Evolutionary conservation across 1,140 invertebrate genomes (phyloP).

Genomic region (Eubasilissa regina): DNA sequence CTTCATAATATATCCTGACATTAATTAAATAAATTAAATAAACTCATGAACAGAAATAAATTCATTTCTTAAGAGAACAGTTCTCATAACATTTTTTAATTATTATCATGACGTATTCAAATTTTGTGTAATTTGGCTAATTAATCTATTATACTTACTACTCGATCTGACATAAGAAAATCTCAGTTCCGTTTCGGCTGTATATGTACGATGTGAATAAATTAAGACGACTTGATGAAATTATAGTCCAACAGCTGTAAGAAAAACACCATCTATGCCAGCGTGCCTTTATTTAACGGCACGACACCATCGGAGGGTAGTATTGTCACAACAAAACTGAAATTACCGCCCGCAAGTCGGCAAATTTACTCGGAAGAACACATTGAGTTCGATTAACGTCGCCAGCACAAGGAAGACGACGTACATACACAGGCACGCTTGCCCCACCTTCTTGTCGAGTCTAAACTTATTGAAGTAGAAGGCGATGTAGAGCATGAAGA

Average conservation of each 20-base stretch:
- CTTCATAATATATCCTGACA: too few species aligned
- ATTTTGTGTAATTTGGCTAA: not conserved
- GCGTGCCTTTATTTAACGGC: not conserved
- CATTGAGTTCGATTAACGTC: slow-evolving; percentile 89
- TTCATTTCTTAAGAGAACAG: not conserved
- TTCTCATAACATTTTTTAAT: not conserved
- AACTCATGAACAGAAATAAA: too few species aligned
- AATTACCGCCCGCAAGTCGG: slow-evolving; percentile 77
- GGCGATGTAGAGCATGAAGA: slow-evolving; percentile 85
- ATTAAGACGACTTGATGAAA: slow-evolving; percentile 31
- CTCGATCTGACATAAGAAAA: slow-evolving; percentile 3
- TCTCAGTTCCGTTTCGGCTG: slow-evolving; percentile 6
- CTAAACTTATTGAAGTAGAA: slow-evolving; percentile 89
- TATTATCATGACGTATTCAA: not conserved
- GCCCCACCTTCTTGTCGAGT: slow-evolving; percentile 84
- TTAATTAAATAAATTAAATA: too few species aligned
- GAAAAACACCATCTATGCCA: not conserved
- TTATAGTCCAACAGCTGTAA: slow-evolving; percentile 17
- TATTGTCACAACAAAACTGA: slow-evolving; percentile 8
- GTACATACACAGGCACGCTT: slow-evolving; percentile 87
- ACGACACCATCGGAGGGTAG: not conserved
- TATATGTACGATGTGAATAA: slow-evolving; percentile 19
- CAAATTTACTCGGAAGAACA: slow-evolving; percentile 90
- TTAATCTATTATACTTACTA: not conserved
- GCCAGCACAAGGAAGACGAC: slow-evolving; percentile 86